Evolutionary conservation across 2,888 invertebrate genomes (phyloP).

Genomic region (Agriopis aurantiaria): DNA sequence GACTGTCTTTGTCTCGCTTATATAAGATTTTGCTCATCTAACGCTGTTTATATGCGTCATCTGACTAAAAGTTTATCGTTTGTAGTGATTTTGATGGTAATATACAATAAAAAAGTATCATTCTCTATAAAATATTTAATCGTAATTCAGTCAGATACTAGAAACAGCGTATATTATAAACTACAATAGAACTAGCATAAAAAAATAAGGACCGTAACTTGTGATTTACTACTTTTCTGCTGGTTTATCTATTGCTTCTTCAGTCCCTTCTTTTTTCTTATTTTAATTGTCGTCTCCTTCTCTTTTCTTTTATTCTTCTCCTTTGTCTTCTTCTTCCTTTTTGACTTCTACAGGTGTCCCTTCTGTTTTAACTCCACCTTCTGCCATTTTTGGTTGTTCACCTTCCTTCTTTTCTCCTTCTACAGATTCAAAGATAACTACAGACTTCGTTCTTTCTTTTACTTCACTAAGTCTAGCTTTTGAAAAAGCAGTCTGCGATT

Average conservation of each 20-base stretch:
- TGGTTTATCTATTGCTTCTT: neutral
- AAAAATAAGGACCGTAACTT: neutral
- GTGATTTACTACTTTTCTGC: neutral
- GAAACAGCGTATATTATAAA: neutral
- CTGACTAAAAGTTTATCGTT: too few species aligned
- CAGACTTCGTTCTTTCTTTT: slow-evolving; percentile 51
- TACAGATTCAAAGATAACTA: slow-evolving; percentile 43
- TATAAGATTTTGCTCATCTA: too few species aligned
- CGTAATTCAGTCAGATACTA: neutral
- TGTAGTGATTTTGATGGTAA: too few species aligned
- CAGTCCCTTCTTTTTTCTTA: neutral
- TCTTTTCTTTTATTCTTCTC: neutral
- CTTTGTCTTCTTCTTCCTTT: slow-evolving; percentile 27
- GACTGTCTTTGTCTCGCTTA: too few species aligned
- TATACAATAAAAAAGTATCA: too few species aligned
- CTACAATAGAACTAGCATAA: neutral
- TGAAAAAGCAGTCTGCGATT: slow-evolving; percentile 51
- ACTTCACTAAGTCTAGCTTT: slow-evolving; percentile 51
- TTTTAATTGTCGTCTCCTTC: neutral
- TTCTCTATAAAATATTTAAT: too few species aligned
- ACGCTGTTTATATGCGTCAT: too few species aligned
- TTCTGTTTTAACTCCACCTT: neutral
- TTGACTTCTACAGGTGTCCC: neutral
- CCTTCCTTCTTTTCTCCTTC: slow-evolving; percentile 29
- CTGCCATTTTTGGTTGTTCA: slow-evolving; percentile 4